Evolutionary conservation across 2,797 vertebrate genomes (phyloP).

Genomic region (Hippoglossus hippoglossus): DNA sequence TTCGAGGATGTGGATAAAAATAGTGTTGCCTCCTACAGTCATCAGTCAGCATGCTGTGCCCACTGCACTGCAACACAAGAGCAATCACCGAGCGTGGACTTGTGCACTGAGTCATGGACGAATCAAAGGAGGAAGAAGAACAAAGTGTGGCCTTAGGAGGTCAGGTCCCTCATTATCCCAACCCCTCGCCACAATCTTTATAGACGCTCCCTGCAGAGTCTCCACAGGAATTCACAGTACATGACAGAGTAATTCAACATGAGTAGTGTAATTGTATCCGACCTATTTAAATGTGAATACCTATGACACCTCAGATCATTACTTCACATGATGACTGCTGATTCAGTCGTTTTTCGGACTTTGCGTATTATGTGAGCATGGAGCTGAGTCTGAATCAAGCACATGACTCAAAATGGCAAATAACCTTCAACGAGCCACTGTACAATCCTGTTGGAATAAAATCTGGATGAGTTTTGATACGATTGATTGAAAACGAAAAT

Average conservation of each 20-base stretch:
- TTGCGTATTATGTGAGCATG: no score
- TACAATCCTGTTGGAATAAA: not conserved
- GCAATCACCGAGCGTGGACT: not conserved
- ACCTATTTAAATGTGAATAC: no score
- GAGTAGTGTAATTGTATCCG: no score
- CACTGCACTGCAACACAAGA: not conserved
- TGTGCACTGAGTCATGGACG: not conserved
- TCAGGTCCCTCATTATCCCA: not conserved
- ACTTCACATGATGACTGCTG: no score
- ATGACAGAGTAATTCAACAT: no score
- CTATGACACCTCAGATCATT: no score
- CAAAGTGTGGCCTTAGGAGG: not conserved
- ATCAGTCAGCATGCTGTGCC: not conserved
- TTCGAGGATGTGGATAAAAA: slow-evolving; percentile 1
- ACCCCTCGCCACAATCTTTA: not conserved
- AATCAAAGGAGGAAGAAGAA: not conserved
- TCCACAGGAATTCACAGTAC: no score
- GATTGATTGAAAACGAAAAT: not conserved
- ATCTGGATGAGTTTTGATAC: not conserved
- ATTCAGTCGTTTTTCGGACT: no score
- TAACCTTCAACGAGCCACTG: no score
- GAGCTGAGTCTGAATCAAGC: no score
- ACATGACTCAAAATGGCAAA: no score
- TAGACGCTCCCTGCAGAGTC: not conserved
- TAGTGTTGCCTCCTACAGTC: not conserved